Base-by-base conservation (phyloP, 2,797 vertebrate genomes). In the Cryptoblepharus egeriae region DNA sequence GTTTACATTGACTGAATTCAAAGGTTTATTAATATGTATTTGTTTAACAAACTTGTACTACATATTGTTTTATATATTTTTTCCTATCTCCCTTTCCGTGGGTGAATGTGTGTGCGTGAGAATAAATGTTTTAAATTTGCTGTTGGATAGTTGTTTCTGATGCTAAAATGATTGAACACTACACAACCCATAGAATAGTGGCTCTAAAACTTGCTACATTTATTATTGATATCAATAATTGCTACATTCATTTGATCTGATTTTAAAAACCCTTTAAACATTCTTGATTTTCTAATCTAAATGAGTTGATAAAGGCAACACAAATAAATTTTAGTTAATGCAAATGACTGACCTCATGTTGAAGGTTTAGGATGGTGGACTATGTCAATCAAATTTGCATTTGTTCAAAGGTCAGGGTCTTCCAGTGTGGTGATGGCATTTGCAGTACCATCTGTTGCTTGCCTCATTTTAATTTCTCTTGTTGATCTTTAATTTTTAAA, bases 211-310 rank as follows among this genome's bases (percentile, higher is more conserved):
- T 13, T 49, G 7, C 13, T 49, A 49, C n/a, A n/a, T n/a, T n/a
- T n/a, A n/a, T n/a, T n/a, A n/a, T n/a, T n/a, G n/a, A n/a, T n/a
- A n/a, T n/a, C n/a, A n/a, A n/a, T n/a, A 42, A 9, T n/a, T 32
- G 84, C 86, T 85, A 57, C 85, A 85, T 89, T 49, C 72, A 86
- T 89, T 89, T 89, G 89, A 77, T 89, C 78, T 80, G 85, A 52
- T 76, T 42, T 42, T 42, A 82, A 84, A 91, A 91, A 80, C 88
- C 42, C 75, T 90, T 88, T 87, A 84, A 52, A 85, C 82, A 86
- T 87, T 87, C 79, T 86, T 92, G 49, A 15, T 92, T 91, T 92
- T 61, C 11, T 86, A 77, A 90, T 91, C 86, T 60, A 78, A 88
- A 81, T 79, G 45, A 86, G n/a, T 89, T 92, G 90, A 89, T 90